Evolutionary conservation across 2,888 invertebrate genomes (phyloP).

Genomic region (Pemphredon lugubris): DNA sequence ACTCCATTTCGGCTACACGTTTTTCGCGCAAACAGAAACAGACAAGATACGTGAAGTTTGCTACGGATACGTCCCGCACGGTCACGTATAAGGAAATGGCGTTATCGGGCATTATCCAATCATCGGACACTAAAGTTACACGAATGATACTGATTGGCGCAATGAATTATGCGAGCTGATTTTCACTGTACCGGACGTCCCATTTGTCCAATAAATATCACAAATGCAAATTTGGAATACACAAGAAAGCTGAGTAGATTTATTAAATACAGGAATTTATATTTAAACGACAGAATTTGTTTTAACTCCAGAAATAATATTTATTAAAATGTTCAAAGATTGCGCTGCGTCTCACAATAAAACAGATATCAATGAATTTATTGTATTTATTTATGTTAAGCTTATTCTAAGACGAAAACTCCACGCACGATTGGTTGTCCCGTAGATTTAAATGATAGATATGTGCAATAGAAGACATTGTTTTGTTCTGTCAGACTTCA

Average conservation of each 20-base stretch:
- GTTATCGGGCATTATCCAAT: too few relatives aligned
- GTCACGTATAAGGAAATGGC: slow-evolving; percentile 47
- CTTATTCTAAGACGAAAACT: slow-evolving; percentile 3
- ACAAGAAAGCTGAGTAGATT: too few relatives aligned
- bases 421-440: slow-evolving; percentile 18
- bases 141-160: too few relatives aligned
- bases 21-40: slow-evolving; percentile 71
- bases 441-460: slow-evolving; percentile 21
- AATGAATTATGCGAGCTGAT: slow-evolving; percentile 26
- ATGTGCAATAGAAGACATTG: slow-evolving; percentile 35
- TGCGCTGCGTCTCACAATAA: neutral
- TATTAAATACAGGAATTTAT: too few relatives aligned
- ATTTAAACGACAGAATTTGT: too few relatives aligned
- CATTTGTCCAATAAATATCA: too few relatives aligned
- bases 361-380: too few relatives aligned
- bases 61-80: slow-evolving; percentile 1
- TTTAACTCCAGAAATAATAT: too few relatives aligned
- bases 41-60: slow-evolving; percentile 44
- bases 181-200: too few relatives aligned
- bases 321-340: neutral
- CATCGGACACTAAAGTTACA: too few relatives aligned
- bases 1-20: slow-evolving; percentile 56
- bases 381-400: too few relatives aligned
- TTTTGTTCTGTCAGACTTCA: slow-evolving; percentile 37
- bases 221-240: too few relatives aligned